Evolutionary conservation across 2,888 invertebrate genomes (phyloP).

Genomic region (Agrypnus murinus): DNA sequence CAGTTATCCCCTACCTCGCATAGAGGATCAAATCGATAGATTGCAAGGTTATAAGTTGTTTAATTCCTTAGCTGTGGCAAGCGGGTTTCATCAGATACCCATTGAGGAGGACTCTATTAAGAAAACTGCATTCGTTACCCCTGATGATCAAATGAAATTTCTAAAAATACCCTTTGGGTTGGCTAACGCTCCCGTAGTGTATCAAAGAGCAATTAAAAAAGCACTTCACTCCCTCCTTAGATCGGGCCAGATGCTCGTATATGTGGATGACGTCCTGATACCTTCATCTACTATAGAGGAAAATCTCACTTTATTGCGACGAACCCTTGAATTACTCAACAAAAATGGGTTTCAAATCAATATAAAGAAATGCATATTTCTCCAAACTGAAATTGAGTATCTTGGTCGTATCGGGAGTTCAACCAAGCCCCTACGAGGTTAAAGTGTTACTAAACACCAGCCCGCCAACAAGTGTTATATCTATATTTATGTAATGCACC

Average conservation of each 20-base stretch:
- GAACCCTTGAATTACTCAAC: background rate
- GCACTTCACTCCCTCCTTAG: too few relatives aligned
- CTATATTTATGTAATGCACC: too few relatives aligned
- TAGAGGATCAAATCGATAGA: slow-evolving; percentile 33
- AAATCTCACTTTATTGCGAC: too few relatives aligned
- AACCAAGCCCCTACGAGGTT: slow-evolving; percentile 46
- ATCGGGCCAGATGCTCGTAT: too few relatives aligned
- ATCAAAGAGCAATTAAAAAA: too few relatives aligned
- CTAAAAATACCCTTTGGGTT: slow-evolving; percentile 22
- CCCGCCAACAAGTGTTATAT: slow-evolving; percentile 45
- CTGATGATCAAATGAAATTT: slow-evolving; percentile 13
- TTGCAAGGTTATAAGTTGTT: slow-evolving; percentile 35
- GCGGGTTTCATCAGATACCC: slow-evolving; percentile 33
- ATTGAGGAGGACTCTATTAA: slow-evolving; percentile 40
- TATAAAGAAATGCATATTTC: slow-evolving; percentile 46
- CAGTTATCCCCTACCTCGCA: slow-evolving; percentile 24
- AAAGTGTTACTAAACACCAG: slow-evolving; percentile 30
- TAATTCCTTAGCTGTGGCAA: slow-evolving; percentile 16
- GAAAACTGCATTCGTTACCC: slow-evolving; percentile 25
- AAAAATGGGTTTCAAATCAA: slow-evolving; percentile 12
- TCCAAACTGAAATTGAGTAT: slow-evolving; percentile 41
- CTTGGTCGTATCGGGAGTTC: slow-evolving; percentile 43
- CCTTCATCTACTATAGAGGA: too few relatives aligned
- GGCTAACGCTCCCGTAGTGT: slow-evolving; percentile 28
- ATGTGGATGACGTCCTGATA: too few relatives aligned